Base-by-base conservation (phyloP, 2,113 vertebrate species). In the Rhegmatorhina hoffmannsi region DNA sequence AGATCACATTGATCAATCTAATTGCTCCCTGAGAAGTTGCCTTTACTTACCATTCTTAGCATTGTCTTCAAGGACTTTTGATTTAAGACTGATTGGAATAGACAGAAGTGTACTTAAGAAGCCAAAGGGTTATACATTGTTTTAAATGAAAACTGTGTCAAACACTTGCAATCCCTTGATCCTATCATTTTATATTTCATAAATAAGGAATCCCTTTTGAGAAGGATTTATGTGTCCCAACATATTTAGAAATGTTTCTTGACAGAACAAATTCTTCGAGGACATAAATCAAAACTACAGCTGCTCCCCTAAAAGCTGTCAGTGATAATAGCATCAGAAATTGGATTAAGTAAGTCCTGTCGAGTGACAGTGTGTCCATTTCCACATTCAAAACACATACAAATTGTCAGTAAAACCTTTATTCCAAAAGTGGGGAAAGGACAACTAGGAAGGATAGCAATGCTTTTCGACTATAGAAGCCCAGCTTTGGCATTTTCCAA, bases 231-330 rank as follows among this genome's bases (percentile, higher is more conserved):
- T 91, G 82, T 91, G 94, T 91, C 92, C 93, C 50, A 7, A 96
- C 63, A n/a, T 76, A 92, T 97, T 96, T 92, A 88, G 94, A 97
- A 96, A 97, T 4, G 17, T 97, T 97, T 85, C 82, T 94, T 97
- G 97, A 98, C 95, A 96, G 94, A 96, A 93, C 62, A 97, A 95
- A 96, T 96, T 97, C 94, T 97, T 97, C 93, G 86, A 98, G 97
- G 96, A 97, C 96, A 93, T 96, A 91, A 95, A 97, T 98, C 96
- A 98, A 95, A 97, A 97, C 76, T 92, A 91, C 89, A 97, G 93
- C 95, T 97, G 94, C 93, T 96, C 92, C 95, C 88, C 92, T 97
- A 98, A 98, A 97, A 95, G 91, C 92, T 97, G 97, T 96, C 97
- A 97, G 89, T 89, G 87, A 88, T 98, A 98, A 97, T 97, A 96